phyloP scores from a whole-genome alignment of 1,140 invertebrate species.

The Drosophila virilis region DNA sequence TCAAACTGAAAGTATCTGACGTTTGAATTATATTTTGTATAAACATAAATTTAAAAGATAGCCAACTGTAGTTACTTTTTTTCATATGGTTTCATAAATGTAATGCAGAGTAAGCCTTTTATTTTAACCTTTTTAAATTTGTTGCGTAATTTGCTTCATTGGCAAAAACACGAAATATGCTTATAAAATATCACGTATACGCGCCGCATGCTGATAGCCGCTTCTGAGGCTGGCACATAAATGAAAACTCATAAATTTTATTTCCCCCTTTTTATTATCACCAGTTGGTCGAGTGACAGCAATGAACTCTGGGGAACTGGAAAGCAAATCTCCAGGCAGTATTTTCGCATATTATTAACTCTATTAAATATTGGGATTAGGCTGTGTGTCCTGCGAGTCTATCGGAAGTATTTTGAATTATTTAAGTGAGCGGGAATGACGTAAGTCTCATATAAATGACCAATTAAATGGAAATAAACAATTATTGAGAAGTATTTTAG shows the following conservation, averaged over 20 bases:
- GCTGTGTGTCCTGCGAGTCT: neutral
- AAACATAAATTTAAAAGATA: neutral
- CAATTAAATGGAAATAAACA: constrained; percentile 5
- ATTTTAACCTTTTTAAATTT: constrained; percentile 2
- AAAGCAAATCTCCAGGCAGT: constrained; percentile 24
- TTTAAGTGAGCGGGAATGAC: neutral
- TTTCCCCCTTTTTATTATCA: constrained; percentile 35
- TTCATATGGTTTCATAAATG: constrained; percentile 19
- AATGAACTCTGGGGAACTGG: constrained; percentile 21
- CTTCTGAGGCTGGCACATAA: constrained; percentile 45
- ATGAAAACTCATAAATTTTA: constrained; percentile 66
- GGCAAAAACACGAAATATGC: constrained; percentile 21
- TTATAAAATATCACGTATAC: constrained; percentile 55
- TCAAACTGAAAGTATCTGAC: neutral
- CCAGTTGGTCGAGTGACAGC: neutral
- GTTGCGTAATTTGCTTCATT: constrained; percentile 10
- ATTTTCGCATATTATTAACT: constrained; percentile 64
- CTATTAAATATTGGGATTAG: constrained; percentile 47
- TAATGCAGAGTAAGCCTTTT: constrained; percentile 26
- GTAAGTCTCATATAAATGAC: neutral
- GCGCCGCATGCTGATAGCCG: constrained; percentile 46
- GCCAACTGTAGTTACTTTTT: constrained; percentile 14
- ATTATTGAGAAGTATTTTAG: neutral
- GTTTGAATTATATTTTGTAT: too few relatives aligned
- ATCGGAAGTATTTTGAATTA: neutral